Evolutionary conservation across 2,888 invertebrate species (phyloP).

Genomic region (Cybosia mesomella): DNA sequence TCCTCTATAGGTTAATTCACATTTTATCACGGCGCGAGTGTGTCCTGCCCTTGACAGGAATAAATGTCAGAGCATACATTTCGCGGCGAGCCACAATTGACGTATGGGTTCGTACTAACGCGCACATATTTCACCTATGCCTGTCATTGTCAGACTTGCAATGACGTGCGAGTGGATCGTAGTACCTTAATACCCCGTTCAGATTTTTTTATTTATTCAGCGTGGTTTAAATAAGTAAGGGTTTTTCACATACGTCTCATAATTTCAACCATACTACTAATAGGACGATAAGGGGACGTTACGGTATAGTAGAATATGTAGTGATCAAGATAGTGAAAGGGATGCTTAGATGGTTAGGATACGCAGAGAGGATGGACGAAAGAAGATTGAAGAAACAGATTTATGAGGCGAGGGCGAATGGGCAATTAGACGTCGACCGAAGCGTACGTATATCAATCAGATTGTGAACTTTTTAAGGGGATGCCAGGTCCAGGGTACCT

Average conservation of each 20-base stretch:
- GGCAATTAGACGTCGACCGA: no score
- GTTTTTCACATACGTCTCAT: background rate
- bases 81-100: slow-evolving; percentile 31
- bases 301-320: no score
- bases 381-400: no score
- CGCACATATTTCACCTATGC: slow-evolving; percentile 39
- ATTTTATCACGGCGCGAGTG: slow-evolving; percentile 24
- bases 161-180: slow-evolving; percentile 27
- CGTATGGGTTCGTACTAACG: slow-evolving; percentile 27
- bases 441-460: no score
- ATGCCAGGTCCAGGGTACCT: no score
- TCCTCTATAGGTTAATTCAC: slow-evolving; percentile 27
- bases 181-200: slow-evolving; percentile 9
- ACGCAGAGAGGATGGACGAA: no score
- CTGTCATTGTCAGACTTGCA: slow-evolving; percentile 30
- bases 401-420: no score
- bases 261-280: background rate
- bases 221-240: background rate
- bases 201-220: background rate
- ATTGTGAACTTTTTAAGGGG: no score
- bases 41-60: slow-evolving; percentile 41
- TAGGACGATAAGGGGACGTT: no score
- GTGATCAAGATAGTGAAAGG: no score
- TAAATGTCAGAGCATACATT: slow-evolving; percentile 36
- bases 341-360: no score